A percentile compares a stretch with the other conserved stretches of the same genome.
Conservation (phyloP, 37 sponge, comb jelly and placozoan genomes). For the Petrosia ficiformis region DNA sequence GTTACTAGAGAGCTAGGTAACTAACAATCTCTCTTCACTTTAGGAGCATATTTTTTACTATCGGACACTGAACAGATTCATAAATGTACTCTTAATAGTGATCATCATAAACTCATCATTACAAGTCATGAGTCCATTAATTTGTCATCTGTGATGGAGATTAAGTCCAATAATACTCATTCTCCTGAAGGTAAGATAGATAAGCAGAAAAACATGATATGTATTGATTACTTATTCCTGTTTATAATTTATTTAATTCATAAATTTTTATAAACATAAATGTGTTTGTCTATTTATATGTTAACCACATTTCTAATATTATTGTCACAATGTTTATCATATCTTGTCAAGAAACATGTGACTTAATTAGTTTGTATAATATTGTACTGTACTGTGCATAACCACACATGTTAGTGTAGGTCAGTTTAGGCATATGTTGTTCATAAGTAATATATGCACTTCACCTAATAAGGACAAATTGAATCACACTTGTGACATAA, state of each 20-base stretch:
- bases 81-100: conserved; percentile 30
- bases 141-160: conserved; percentile 56
- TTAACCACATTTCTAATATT: not conserved
- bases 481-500: too few species aligned
- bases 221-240: too few species aligned
- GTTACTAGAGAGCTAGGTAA: not conserved
- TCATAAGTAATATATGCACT: too few species aligned
- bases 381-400: too few species aligned
- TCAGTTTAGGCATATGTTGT: too few species aligned
- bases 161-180: conserved; percentile 16
- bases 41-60: conserved; percentile 44
- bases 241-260: too few species aligned
- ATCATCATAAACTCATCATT: conserved; percentile 52
- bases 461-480: too few species aligned
- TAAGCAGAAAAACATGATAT: too few species aligned
- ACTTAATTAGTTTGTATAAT: not conserved
- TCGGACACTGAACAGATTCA: conserved; percentile 25
- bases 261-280: too few species aligned
- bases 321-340: not conserved
- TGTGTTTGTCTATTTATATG: not conserved
- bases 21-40: too few species aligned
- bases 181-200: not conserved
- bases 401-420: too few species aligned
- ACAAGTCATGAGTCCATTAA: conserved; percentile 26
- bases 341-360: too few species aligned